Percentiles rank a stretch among this genome's conserved stretches.
Conservation (phyloP, 1,140 invertebrate species). For the Micrasema minimum region DNA sequence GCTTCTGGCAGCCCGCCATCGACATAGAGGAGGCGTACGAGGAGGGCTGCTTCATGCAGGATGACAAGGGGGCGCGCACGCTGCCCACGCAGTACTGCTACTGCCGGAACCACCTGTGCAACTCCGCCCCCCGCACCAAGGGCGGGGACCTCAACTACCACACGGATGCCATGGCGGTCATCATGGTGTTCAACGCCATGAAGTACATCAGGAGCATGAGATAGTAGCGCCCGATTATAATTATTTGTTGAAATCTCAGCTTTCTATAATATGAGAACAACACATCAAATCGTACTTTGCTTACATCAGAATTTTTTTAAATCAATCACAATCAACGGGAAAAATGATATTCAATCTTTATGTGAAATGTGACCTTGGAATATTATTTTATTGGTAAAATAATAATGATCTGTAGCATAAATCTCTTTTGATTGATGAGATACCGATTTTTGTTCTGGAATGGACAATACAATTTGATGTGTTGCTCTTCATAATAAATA, state of each 20-base stretch:
- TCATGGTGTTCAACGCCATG: constrained; percentile 68
- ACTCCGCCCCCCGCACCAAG: constrained; percentile 63
- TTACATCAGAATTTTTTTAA: no score
- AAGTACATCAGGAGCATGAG: constrained; percentile 68
- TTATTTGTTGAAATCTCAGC: not conserved
- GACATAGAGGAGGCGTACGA: constrained; percentile 73
- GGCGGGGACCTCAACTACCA: constrained; percentile 60
- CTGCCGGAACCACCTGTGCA: constrained; percentile 75
- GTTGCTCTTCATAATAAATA: no score
- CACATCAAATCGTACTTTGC: no score
- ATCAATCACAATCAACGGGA: no score
- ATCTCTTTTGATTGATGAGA: no score
- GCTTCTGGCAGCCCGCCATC: constrained; percentile 70
- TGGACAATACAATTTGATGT: no score
- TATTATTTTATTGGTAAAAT: no score
- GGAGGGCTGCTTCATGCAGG: constrained; percentile 73
- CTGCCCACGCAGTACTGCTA: constrained; percentile 73
- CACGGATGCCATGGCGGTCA: constrained; percentile 68
- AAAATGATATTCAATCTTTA: no score
- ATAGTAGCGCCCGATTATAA: not conserved
- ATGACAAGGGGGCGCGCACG: constrained; percentile 70
- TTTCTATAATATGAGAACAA: no score
- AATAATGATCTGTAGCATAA: no score
- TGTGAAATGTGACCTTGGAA: no score
- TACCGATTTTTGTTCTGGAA: no score